These are phyloP conservation scores for Calcarius ornatus DNA, from an alignment of 2,113 vertebrate species.

Conservation along the genomic window DNA sequence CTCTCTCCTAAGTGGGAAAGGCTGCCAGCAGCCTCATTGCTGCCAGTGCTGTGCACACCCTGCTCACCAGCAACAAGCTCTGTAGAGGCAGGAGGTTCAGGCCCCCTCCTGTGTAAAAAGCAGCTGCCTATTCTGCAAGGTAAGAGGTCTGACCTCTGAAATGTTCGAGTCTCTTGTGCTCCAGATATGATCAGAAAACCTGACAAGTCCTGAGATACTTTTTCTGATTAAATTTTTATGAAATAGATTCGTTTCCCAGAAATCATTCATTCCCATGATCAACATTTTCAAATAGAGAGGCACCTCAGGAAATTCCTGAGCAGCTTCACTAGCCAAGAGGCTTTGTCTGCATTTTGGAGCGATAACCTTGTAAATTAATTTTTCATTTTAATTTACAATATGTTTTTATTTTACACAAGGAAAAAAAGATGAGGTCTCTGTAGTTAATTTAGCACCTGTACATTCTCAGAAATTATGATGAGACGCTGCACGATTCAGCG, in stretches of 20 bases:
- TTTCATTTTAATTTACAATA: slow-evolving; percentile 46
- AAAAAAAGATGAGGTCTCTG: slow-evolving; percentile 19
- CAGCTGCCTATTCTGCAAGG: background rate
- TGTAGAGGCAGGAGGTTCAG: background rate
- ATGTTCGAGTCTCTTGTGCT: background rate
- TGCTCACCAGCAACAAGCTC: rapidly evolving
- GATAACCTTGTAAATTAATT: slow-evolving; percentile 30
- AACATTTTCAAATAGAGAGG: background rate
- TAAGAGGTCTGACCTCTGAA: background rate
- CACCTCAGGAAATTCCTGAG: background rate
- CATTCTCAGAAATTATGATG: slow-evolving; percentile 35
- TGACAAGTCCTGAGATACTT: background rate
- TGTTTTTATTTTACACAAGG: slow-evolving; percentile 24
- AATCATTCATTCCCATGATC: background rate
- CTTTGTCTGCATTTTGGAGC: background rate
- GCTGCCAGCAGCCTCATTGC: rapidly evolving
- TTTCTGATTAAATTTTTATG: background rate
- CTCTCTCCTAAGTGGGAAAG: background rate
- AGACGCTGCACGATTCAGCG: background rate
- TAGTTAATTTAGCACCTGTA: slow-evolving; percentile 52
- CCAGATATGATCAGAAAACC: background rate
- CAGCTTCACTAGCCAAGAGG: background rate
- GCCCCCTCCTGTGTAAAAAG: background rate
- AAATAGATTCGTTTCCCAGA: background rate
- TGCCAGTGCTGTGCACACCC: rapidly evolving